Conservation (phyloP, 1,140 invertebrate genomes). For the Drepana arcuata region DNA sequence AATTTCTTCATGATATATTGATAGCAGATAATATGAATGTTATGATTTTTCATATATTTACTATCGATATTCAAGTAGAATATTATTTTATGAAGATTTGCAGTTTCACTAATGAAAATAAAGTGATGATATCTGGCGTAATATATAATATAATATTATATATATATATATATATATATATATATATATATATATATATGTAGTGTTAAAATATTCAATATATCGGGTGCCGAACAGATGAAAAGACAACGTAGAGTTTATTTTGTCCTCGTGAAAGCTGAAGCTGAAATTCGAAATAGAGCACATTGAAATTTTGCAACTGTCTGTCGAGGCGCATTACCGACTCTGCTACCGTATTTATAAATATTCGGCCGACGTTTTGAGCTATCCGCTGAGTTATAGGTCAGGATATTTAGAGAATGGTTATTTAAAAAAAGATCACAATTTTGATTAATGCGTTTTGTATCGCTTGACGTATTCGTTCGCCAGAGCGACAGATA, state of each 20-base stretch:
- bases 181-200: too few species aligned
- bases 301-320: slow-evolving; percentile 69
- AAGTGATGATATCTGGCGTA: too few species aligned
- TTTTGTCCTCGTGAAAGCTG: slow-evolving; percentile 42
- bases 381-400: slow-evolving; percentile 49
- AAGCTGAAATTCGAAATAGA: slow-evolving; percentile 56
- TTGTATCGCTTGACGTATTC: slow-evolving; percentile 1
- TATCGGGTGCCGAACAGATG: slow-evolving; percentile 1
- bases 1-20: too few species aligned
- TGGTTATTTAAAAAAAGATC: slow-evolving; percentile 35
- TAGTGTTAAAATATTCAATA: slow-evolving; percentile 6
- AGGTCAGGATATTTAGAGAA: slow-evolving; percentile 55
- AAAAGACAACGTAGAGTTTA: slow-evolving; percentile 26
- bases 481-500: not conserved
- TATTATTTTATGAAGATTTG: slow-evolving; percentile 3
- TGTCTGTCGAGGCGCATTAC: slow-evolving; percentile 62
- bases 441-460: slow-evolving; percentile 16
- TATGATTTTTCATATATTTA: too few species aligned
- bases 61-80: too few species aligned
- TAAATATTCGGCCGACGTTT: slow-evolving; percentile 59
- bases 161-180: too few species aligned
- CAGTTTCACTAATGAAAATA: too few species aligned
- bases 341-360: slow-evolving; percentile 59
- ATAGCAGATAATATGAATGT: too few species aligned
- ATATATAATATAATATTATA: too few species aligned